A percentile compares a stretch with the other conserved stretches of the same genome.
These are phyloP conservation scores for Heterodera schachtii DNA, from an alignment of 1,140 invertebrate genomes.

Conservation along the genomic window DNA sequence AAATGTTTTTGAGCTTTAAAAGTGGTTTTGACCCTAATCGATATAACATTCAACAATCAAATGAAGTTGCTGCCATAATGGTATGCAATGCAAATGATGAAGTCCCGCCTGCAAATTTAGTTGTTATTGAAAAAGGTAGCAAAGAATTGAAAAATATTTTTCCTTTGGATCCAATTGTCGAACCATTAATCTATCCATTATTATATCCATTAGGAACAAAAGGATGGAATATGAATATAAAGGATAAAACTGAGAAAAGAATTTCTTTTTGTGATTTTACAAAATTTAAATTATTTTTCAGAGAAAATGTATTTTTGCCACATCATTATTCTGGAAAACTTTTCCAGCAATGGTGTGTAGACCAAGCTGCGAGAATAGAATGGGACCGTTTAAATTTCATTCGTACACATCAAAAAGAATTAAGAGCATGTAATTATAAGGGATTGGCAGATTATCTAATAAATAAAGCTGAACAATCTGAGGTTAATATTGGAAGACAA, in stretches of 20 bases:
- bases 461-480: neutral
- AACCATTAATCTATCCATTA: constrained; percentile 4
- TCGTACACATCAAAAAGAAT: too few species aligned
- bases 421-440: too few species aligned
- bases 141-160: neutral
- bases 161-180: neutral
- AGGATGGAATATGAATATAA: constrained; percentile 4
- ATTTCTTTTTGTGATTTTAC: too few species aligned
- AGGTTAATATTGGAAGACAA: neutral
- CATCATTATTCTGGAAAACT: too few species aligned
- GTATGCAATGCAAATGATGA: neutral
- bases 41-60: neutral
- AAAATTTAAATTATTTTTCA: too few species aligned
- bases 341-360: too few species aligned
- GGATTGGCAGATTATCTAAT: neutral
- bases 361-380: too few species aligned
- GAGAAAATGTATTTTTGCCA: too few species aligned
- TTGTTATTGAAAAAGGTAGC: too few species aligned
- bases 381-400: too few species aligned
- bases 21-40: neutral
- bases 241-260: neutral
- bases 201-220: too few species aligned
- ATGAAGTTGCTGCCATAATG: neutral
- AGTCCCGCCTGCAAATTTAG: constrained; percentile 6
- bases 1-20: neutral